Conservation (phyloP, 2,797 vertebrate species). For the Vireo griseus region DNA sequence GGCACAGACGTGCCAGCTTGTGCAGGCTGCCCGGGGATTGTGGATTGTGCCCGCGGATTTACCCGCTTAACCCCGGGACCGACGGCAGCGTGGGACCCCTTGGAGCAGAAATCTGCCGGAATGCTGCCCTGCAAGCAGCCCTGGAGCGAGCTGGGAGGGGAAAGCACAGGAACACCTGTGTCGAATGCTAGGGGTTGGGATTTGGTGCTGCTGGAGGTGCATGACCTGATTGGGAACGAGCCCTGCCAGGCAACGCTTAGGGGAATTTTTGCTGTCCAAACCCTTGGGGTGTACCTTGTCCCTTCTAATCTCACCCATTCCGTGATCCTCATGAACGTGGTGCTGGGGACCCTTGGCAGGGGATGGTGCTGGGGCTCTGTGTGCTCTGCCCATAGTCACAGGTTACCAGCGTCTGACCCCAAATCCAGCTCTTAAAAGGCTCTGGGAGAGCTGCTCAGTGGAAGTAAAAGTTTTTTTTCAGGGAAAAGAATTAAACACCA, state of each 20-base stretch:
- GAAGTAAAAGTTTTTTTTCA: background rate
- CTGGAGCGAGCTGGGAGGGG: background rate
- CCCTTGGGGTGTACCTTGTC: background rate
- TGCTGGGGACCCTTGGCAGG: background rate
- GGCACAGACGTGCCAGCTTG: conserved; percentile 71
- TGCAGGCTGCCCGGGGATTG: conserved; percentile 64
- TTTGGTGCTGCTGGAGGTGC: background rate
- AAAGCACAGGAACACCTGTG: accelerated
- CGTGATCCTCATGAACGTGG: accelerated
- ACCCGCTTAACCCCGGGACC: background rate
- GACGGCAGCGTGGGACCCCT: background rate
- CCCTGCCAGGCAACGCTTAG: accelerated
- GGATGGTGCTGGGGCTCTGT: too few relatives aligned
- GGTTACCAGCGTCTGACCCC: accelerated
- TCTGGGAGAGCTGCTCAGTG: background rate
- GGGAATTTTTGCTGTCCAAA: background rate
- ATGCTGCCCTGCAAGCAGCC: background rate
- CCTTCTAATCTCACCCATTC: background rate
- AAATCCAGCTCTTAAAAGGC: background rate
- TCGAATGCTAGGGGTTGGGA: accelerated
- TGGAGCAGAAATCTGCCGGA: background rate
- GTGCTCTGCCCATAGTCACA: background rate
- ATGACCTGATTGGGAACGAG: accelerated
- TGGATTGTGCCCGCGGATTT: conserved; percentile 26
- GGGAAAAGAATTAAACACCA: background rate